Base-by-base conservation (phyloP, 2,888 invertebrate genomes). In the Sicus ferrugineus region DNA sequence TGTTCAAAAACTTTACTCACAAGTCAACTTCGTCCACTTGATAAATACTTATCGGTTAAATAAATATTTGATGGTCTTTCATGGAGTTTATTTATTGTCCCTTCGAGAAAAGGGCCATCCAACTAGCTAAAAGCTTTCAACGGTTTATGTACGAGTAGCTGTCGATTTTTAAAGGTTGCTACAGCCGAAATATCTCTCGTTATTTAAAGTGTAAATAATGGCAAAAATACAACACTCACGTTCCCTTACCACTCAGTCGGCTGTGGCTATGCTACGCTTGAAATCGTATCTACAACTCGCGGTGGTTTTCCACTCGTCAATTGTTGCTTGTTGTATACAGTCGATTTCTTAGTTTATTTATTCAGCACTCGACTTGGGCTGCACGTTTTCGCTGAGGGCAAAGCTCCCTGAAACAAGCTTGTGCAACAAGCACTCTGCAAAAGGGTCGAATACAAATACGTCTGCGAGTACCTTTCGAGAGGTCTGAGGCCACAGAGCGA, bases 281-380 rank as follows among this genome's bases (percentile, higher is more conserved):
- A 61, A 61, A 61, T 42, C 21, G 26, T 61, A 42, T 61, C 61
- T 16, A 61, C 61, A 61, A 38, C 42, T 61, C 42, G 21, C 42
- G 23, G 42, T 54, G 54, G 23, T 54, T 54, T 54, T 30, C 30
- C 30, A 56, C 61, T 23, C 59, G 19, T 38, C 26, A 61, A 26
- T 2, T 42, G 26, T 14, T 42, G 42, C 42, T n/a, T 26, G 21
- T 26, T 42, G 42, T 26, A 23, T 26, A 38, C 14, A 38, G 21
- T 16, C 63, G 50, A 64, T 64, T 50, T 48, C 16, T 14, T 3
- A 9, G 3, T 52, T 50, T 48, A 64, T 48, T 64, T 48, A 50
- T 30, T 28, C 16, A 28, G 50, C 50, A 48, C 54, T 54, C 54
- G 54, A 28, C 11, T 3, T 54, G 26, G 26, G 61, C 16, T 34